These are phyloP conservation scores for Mantis religiosa DNA, from an alignment of 2,888 invertebrate genomes.

Conservation along the genomic window DNA sequence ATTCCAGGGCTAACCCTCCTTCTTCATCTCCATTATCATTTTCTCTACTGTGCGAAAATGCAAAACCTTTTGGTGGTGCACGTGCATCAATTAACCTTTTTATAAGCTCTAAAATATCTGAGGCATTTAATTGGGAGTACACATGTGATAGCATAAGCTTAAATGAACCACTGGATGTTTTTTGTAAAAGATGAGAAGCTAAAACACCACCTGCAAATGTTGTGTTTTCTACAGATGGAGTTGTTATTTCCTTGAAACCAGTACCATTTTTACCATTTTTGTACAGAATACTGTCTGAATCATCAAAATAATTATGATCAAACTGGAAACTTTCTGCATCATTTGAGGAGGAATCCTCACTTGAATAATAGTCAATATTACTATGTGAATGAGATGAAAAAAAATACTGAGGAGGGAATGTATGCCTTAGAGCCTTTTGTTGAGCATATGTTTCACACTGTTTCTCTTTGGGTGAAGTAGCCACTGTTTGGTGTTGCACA, in stretches of 20 bases:
- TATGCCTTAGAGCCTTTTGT: conserved; percentile 24
- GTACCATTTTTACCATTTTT: conserved; percentile 44
- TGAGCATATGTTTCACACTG: conserved; percentile 23
- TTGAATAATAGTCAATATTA: conserved; percentile 22
- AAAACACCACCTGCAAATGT: conserved; percentile 26
- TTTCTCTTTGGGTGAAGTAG: neutral
- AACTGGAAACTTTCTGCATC: conserved; percentile 14
- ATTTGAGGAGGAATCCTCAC: conserved; percentile 20
- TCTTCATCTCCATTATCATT: conserved; percentile 37
- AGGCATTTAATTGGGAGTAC: conserved; percentile 73
- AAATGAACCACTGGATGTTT: conserved; percentile 45
- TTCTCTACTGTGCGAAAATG: conserved; percentile 46
- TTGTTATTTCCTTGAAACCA: conserved; percentile 32
- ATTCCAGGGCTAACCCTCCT: conserved; percentile 60
- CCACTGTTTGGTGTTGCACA: neutral
- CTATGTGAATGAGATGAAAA: conserved; percentile 1
- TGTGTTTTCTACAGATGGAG: conserved; percentile 39
- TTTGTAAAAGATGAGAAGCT: conserved; percentile 37
- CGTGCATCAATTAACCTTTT: conserved; percentile 75
- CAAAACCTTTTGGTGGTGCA: conserved; percentile 66
- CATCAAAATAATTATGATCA: conserved; percentile 7
- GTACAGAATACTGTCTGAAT: conserved; percentile 37
- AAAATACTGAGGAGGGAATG: conserved; percentile 25
- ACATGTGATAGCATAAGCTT: conserved; percentile 76
- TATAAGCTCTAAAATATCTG: conserved; percentile 73